Percentiles rank a stretch among this genome's conserved stretches.
Conservation (phyloP, 2,888 invertebrate species). For the Glyphotaelius pellucidus region DNA sequence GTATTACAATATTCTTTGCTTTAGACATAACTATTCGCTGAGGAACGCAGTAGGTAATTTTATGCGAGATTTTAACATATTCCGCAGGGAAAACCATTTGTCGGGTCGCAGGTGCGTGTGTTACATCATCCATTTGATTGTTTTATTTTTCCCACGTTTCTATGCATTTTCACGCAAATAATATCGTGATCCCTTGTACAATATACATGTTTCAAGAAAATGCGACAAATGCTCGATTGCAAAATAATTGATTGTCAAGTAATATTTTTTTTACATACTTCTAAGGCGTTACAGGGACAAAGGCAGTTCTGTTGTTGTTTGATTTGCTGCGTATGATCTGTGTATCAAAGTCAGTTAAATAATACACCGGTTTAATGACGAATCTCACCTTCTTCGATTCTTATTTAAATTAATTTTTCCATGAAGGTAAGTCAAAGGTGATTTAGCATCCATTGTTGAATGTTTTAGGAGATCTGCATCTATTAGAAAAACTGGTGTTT, state of each 20-base stretch:
- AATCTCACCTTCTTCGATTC: background rate
- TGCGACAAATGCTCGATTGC: background rate
- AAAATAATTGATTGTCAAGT: background rate
- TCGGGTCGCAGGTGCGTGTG: background rate
- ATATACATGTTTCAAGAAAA: background rate
- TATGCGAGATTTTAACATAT: background rate
- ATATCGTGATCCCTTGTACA: background rate
- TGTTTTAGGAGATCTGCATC: background rate
- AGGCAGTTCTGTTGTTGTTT: background rate
- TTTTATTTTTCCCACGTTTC: conserved; percentile 10
- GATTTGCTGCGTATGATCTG: background rate
- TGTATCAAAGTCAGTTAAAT: background rate
- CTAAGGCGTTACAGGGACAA: background rate
- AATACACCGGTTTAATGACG: background rate
- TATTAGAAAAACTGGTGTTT: background rate
- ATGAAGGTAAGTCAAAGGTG: background rate
- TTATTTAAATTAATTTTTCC: background rate
- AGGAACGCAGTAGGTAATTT: background rate
- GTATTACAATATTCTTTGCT: background rate
- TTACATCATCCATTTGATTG: conserved; percentile 9
- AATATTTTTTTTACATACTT: background rate
- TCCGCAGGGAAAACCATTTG: background rate
- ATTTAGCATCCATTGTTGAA: background rate
- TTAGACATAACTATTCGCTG: background rate
- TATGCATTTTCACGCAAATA: background rate